A percentile compares a stretch with the other conserved stretches of the same genome.
Conservation (phyloP, 1,140 invertebrate genomes). For the Cydia splendana region DNA sequence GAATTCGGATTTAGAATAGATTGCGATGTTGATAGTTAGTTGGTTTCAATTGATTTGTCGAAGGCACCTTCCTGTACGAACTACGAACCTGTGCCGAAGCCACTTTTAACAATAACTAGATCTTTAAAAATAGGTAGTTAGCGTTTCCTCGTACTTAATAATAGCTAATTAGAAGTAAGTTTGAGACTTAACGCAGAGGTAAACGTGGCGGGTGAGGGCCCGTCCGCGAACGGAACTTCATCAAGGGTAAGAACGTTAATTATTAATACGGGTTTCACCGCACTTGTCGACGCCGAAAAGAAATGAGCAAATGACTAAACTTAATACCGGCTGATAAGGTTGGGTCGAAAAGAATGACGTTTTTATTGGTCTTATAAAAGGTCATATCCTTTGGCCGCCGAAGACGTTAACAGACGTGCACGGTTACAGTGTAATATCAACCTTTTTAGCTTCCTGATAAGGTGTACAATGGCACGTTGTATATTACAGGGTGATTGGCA, state of each 20-base stretch:
- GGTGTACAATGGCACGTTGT: too few relatives aligned
- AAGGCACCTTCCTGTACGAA: slow-evolving; percentile 15
- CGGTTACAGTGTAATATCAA: too few relatives aligned
- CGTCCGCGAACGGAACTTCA: neutral
- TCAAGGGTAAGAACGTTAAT: neutral
- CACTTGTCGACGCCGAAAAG: neutral
- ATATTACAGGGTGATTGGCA: too few relatives aligned
- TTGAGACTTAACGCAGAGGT: slow-evolving; percentile 11
- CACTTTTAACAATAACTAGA: slow-evolving; percentile 40
- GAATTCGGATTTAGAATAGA: slow-evolving; percentile 25
- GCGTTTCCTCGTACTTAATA: slow-evolving; percentile 38
- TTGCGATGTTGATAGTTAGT: slow-evolving; percentile 15
- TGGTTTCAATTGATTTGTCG: neutral
- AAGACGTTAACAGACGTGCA: too few relatives aligned
- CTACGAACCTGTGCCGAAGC: slow-evolving; percentile 27
- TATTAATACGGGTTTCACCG: neutral
- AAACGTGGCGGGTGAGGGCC: neutral
- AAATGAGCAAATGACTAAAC: too few relatives aligned
- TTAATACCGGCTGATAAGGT: too few relatives aligned
- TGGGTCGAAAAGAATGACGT: too few relatives aligned
- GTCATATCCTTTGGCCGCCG: too few relatives aligned
- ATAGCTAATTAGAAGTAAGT: slow-evolving; percentile 48
- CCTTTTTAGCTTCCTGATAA: too few relatives aligned
- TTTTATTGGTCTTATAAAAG: too few relatives aligned
- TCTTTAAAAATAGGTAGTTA: slow-evolving; percentile 39